A percentile compares a stretch with the other conserved stretches of the same genome.
These are phyloP conservation scores for Zaprionus africanus DNA, from an alignment of 1,140 invertebrate species.

Conservation along the genomic window DNA sequence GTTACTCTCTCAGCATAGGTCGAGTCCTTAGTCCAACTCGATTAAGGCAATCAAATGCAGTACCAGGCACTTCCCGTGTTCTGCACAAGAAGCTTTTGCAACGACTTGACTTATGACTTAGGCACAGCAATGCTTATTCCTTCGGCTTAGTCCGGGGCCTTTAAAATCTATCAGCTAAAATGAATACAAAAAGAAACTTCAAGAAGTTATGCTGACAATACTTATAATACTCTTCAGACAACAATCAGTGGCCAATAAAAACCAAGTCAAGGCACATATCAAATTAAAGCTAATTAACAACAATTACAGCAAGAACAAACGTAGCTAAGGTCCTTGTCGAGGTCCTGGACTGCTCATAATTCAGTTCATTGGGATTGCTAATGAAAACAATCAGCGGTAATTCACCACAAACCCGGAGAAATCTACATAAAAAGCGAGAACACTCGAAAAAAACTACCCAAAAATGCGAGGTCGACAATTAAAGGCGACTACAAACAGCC, in stretches of 20 bases:
- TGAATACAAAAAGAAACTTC: too few relatives aligned
- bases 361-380: constrained; percentile 81
- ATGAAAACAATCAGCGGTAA: constrained; percentile 82
- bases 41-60: rapidly evolving
- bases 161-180: too few relatives aligned
- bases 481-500: constrained; percentile 80
- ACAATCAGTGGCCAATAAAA: constrained; percentile 38
- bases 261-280: constrained; percentile 48
- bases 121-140: too few relatives aligned
- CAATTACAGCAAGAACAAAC: constrained; percentile 35
- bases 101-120: too few relatives aligned
- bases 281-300: constrained; percentile 83
- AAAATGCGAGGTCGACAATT: constrained; percentile 64
- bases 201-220: not conserved
- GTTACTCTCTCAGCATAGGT: too few relatives aligned
- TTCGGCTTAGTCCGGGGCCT: too few relatives aligned
- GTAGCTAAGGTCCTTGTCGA: constrained; percentile 19
- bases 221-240: not conserved
- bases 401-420: constrained; percentile 54
- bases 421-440: constrained; percentile 57
- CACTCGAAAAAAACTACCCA: constrained; percentile 61
- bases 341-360: constrained; percentile 71
- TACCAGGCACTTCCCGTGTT: too few relatives aligned
- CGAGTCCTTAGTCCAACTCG: too few relatives aligned
- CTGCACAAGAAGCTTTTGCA: too few relatives aligned